A percentile compares a stretch with the other conserved stretches of the same genome.
Conservation (phyloP, 2,797 vertebrate species). For the Neopelma chrysocephalum region DNA sequence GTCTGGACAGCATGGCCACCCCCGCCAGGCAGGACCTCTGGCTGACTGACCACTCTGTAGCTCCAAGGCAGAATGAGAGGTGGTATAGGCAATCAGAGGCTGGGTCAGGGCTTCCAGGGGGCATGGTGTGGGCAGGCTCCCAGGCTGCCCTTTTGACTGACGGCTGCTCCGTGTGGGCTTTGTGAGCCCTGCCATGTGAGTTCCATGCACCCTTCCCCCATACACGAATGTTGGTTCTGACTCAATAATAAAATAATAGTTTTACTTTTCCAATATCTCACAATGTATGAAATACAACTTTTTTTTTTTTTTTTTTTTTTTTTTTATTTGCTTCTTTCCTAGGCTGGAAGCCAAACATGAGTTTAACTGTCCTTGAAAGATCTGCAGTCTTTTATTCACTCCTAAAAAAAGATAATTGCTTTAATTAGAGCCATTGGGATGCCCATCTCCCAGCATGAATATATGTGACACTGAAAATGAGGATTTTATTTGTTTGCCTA, state of each 20-base stretch:
- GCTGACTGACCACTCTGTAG: not conserved
- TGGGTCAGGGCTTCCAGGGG: not conserved
- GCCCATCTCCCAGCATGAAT: not conserved
- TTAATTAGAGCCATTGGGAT: not conserved
- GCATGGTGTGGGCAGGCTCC: not conserved
- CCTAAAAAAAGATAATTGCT: not conserved
- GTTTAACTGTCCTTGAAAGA: not conserved
- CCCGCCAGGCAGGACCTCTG: not conserved
- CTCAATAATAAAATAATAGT: not conserved
- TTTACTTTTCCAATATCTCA: not conserved
- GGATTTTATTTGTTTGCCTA: not conserved
- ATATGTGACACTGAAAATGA: not conserved
- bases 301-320: not conserved
- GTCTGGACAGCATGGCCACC: not conserved
- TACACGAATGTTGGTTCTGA: not conserved
- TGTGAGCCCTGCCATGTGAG: not conserved
- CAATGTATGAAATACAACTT: not conserved
- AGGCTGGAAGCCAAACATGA: not conserved
- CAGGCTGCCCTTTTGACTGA: not conserved
- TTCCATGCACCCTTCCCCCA: not conserved
- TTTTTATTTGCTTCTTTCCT: not conserved
- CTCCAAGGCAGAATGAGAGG: not conserved
- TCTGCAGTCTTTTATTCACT: not conserved
- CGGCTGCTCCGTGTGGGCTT: not conserved
- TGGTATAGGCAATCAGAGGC: not conserved